Base-by-base conservation (phyloP, 2,113 vertebrate species). In the Forbesichthys papilliferus region DNA sequence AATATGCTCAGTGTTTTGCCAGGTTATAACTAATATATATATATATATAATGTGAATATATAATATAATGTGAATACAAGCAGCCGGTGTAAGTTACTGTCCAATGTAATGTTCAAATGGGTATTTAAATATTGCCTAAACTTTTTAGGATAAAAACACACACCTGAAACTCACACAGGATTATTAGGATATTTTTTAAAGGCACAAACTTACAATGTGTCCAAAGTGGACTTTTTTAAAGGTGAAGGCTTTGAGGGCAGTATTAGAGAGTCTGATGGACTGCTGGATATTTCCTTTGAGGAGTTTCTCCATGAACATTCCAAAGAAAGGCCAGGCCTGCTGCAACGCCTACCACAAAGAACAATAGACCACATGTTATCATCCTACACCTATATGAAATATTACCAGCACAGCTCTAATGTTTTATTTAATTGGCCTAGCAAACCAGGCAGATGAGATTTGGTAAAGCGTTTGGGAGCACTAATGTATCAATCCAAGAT, bases 321-420 rank as follows among this genome's bases (percentile, higher is more conserved):
- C 96, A 0, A 99, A 93, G 84, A 95, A 99, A 0, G 98, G 98
- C 98, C 98, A 99, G 59, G 91, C 94, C 88, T 99, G 98, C 10
- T 84, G 72, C 82, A 99, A 82, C 69, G 98, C 87, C 98, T 99
- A 70, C 54, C 36, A 66, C 8, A 69, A 0, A 54, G 0, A 49
- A 64, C 36, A 59, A 16, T 66, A 51, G 36, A 14, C 10, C 51
- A 18, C 7, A 5, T 16, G 52, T 27, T 9, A 42, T 42, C 7
- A 42, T 42, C 36, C 36, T 42, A 42, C 36, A 42, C 36, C 36
- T 42, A 42, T 42, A 42, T 42, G 36, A 42, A 42, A 42, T 58
- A 42, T 42, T 5, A 4, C 7, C 4, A 5, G 3, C 4, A 42
- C 36, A 42, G 36, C 36, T 42, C 36, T 42, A 42, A 42, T 8